Base-by-base conservation (phyloP, 2,797 vertebrate species). In the Petrocephalus schoutedeni region DNA sequence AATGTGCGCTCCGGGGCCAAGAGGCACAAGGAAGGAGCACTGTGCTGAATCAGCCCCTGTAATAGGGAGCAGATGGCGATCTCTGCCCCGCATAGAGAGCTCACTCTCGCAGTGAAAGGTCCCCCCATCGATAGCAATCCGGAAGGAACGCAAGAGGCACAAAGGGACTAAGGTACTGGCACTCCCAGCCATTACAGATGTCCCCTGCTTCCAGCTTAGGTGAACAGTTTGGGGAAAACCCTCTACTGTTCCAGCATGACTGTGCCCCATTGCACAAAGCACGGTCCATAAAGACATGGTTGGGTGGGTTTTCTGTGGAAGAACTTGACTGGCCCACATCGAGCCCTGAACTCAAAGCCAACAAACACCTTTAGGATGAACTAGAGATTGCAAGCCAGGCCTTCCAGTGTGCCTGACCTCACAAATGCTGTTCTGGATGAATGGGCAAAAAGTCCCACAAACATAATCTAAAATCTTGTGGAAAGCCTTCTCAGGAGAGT, bases 31-130 rank as follows among this genome's bases (percentile, higher is more conserved):
- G 88, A 86, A 88, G 88, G 92, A 87, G 88, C 89, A 91, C 90
- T 86, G 89, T 19, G 90, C 23, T 16, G 90, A 92, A 88, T 90
- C 87, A 74, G 74, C 90, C 87, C 85, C 89, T 87, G 61, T 92
- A 94, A 96, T 94, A 92, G 92, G 94, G 94, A 94, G 89, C 95
- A 95, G 94, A 95, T 95, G 94, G 91, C 2, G 0, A 32, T 49
- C 45, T 28, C 41, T 7, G 53, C 9, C 1, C 54, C 19, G n/a
- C 0, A 5, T 36, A 49, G 28, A 21, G 5, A 54, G 6, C 53
- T 28, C 2, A 16, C 53, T 6, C 3, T 56, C 51, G 19, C 77
- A 74, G 32, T 74, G 28, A 74, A 74, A 74, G 4, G 71, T 12
- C 36, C 41, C 32, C 71, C 36, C 36, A 16, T 41, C 64, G 32